Conservation (phyloP, 1,140 invertebrate genomes). For the Leptinotarsa undecemlineata region DNA sequence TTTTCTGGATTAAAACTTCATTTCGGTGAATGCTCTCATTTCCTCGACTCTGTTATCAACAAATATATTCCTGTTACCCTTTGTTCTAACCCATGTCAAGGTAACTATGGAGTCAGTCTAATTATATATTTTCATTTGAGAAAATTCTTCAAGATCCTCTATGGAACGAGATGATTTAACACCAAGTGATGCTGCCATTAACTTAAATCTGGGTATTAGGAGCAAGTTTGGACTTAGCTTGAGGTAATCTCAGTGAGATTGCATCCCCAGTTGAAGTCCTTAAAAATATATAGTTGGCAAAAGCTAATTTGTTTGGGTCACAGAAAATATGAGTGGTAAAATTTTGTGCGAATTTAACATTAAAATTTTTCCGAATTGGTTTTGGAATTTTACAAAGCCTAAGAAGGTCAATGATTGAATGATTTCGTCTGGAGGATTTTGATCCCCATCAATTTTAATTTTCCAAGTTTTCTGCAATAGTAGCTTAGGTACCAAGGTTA, state of each 20-base stretch:
- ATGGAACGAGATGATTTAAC: background rate
- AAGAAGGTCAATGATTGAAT: background rate
- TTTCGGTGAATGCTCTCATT: background rate
- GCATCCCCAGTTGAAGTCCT: background rate
- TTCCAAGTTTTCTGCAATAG: constrained; percentile 37
- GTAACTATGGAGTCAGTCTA: background rate
- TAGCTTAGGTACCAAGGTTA: constrained; percentile 34
- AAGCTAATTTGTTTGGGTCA: background rate
- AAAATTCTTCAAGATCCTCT: background rate
- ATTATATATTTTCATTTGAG: background rate
- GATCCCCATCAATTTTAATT: constrained; percentile 37
- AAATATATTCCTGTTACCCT: background rate
- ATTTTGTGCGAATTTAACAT: background rate
- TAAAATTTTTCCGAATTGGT: background rate
- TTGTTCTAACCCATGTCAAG: background rate
- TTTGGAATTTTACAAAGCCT: background rate
- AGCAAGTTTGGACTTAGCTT: background rate
- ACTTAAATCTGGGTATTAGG: background rate
- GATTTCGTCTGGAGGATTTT: constrained; percentile 15
- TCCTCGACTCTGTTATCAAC: background rate
- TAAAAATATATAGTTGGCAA: background rate
- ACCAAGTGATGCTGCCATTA: background rate
- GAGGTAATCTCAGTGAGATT: background rate
- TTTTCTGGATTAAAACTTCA: background rate
- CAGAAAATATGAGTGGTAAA: background rate